Evolutionary conservation across 2,888 invertebrate genomes (phyloP).

Genomic region (Drosophila cracens): DNA sequence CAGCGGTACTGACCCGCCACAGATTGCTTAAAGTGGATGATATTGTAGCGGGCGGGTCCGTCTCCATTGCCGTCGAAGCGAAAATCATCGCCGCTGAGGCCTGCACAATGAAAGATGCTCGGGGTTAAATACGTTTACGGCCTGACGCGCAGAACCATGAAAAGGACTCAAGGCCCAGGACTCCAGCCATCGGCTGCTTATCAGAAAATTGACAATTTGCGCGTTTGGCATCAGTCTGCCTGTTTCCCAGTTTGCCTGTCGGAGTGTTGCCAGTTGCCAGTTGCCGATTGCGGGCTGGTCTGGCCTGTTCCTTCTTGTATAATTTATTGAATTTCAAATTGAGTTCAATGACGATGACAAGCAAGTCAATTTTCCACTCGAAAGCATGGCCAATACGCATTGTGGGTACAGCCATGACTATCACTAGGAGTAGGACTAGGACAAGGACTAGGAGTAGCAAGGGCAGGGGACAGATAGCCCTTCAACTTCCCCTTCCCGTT

Average conservation of each 20-base stretch:
- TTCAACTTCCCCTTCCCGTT: not conserved
- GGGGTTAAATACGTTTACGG: constrained; percentile 53
- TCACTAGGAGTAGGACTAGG: constrained; percentile 8
- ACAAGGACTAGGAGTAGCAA: not conserved
- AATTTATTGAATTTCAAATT: constrained; percentile 83
- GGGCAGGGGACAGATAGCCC: not conserved
- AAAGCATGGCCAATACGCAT: constrained; percentile 71
- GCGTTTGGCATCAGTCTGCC: constrained; percentile 62
- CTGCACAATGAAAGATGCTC: constrained; percentile 85
- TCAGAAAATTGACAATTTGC: constrained; percentile 81
- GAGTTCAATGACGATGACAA: constrained; percentile 81
- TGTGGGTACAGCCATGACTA: constrained; percentile 37
- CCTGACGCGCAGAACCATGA: constrained; percentile 30
- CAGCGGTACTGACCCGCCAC: constrained; percentile 91
- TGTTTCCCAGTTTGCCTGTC: not conserved
- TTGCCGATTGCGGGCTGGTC: constrained; percentile 10
- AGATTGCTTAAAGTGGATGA: constrained; percentile 96
- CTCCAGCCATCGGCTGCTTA: constrained; percentile 50
- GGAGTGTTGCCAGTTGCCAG: constrained; percentile 5
- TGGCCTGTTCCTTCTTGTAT: constrained; percentile 54
- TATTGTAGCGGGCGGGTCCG: constrained; percentile 97
- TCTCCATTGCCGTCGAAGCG: constrained; percentile 96
- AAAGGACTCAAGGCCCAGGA: not conserved
- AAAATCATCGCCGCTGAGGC: constrained; percentile 95
- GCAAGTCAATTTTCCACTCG: constrained; percentile 83